Percentiles rank a stretch among this genome's conserved stretches.
Evolutionary conservation across 2,888 invertebrate species (phyloP).

Genomic region (Unio pictorum): DNA sequence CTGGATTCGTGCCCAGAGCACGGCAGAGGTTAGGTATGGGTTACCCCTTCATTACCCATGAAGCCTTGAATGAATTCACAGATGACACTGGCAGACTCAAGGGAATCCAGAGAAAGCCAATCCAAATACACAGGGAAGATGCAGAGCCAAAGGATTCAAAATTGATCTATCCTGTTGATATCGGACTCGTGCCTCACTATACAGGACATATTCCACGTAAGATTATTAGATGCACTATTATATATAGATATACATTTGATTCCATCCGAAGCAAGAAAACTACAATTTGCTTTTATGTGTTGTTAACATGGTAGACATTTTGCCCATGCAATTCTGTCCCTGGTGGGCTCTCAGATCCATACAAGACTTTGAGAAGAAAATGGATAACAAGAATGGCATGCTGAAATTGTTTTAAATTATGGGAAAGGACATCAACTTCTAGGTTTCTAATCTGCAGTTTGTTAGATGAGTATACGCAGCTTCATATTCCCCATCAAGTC

Average conservation of each 20-base stretch:
- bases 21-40: slow-evolving; percentile 56
- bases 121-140: slow-evolving; percentile 34
- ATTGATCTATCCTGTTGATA: slow-evolving; percentile 57
- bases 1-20: slow-evolving; percentile 62
- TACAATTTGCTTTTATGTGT: background rate
- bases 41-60: slow-evolving; percentile 63
- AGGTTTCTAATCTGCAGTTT: too few species aligned
- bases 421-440: too few species aligned
- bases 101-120: slow-evolving; percentile 30
- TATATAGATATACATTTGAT: background rate
- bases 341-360: too few species aligned
- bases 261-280: background rate
- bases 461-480: too few species aligned
- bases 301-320: too few species aligned
- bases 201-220: slow-evolving; percentile 66
- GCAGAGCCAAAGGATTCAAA: slow-evolving; percentile 27
- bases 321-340: too few species aligned
- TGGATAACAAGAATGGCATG: too few species aligned
- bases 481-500: too few species aligned
- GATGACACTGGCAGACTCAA: slow-evolving; percentile 40
- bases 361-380: too few species aligned
- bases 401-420: too few species aligned
- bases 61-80: slow-evolving; percentile 62
- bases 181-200: slow-evolving; percentile 63
- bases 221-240: slow-evolving; percentile 1